Percentiles rank a stretch among this genome's conserved stretches.
Evolutionary conservation across 2,113 vertebrate species (phyloP).

Genomic region (Coturnix japonica): DNA sequence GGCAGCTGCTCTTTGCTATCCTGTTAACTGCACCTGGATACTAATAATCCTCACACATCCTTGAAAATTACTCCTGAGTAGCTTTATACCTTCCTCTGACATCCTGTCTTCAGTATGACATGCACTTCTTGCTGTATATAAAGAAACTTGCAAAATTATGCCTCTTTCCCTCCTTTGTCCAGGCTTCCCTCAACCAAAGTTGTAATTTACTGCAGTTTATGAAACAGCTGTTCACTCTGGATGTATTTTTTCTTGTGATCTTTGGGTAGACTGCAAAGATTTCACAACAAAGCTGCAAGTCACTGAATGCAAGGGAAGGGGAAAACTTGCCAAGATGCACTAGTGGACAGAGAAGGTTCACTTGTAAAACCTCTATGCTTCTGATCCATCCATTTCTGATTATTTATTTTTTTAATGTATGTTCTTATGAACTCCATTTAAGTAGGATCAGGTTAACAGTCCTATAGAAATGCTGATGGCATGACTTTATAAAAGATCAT

Average conservation of each 20-base stretch:
- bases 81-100: neutral
- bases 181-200: neutral
- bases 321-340: neutral
- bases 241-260: neutral
- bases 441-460: too few relatives aligned
- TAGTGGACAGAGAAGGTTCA: neutral
- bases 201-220: neutral
- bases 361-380: too few relatives aligned
- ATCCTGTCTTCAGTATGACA: neutral
- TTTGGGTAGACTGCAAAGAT: neutral
- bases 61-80: neutral
- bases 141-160: neutral
- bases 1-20: neutral
- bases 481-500: too few relatives aligned
- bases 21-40: neutral
- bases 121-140: neutral
- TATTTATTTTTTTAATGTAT: too few relatives aligned
- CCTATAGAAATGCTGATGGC: too few relatives aligned
- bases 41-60: neutral
- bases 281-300: neutral
- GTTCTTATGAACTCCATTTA: too few relatives aligned
- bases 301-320: neutral
- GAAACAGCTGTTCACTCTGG: neutral
- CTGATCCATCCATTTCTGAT: too few relatives aligned
- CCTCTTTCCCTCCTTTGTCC: neutral